These are phyloP conservation scores for Ctenodactylus gundi DNA, from an alignment of 2,113 vertebrate species.

Conservation along the genomic window DNA sequence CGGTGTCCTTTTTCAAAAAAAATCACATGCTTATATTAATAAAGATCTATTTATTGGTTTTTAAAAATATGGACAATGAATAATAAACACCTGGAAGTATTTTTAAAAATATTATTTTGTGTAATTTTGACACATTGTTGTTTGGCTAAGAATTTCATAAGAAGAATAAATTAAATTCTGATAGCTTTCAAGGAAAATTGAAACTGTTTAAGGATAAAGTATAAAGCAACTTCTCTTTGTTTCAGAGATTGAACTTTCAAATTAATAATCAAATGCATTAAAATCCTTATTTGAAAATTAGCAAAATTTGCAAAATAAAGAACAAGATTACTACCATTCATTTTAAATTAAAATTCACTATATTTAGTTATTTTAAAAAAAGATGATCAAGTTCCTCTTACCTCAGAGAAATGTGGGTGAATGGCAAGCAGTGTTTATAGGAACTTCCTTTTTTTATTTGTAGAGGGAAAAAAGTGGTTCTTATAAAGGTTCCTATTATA, in stretches of 20 bases:
- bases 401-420: background rate
- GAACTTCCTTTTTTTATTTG: slow-evolving; percentile 23
- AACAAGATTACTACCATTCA: background rate
- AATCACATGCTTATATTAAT: background rate
- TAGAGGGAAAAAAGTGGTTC: slow-evolving; percentile 22
- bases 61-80: background rate
- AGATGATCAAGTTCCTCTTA: background rate
- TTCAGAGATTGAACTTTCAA: background rate
- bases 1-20: slow-evolving; percentile 8
- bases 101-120: background rate
- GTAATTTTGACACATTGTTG: background rate
- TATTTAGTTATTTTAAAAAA: slow-evolving; percentile 6
- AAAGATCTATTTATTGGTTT: background rate
- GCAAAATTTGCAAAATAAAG: background rate
- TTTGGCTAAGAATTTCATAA: background rate
- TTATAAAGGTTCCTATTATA: background rate
- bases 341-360: background rate
- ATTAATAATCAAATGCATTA: background rate
- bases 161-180: background rate
- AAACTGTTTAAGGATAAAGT: background rate
- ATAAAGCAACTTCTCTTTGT: background rate
- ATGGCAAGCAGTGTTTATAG: background rate
- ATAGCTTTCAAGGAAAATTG: background rate
- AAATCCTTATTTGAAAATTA: slow-evolving; percentile 6
- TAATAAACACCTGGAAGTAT: background rate